phyloP scores from a whole-genome alignment of 2,113 vertebrate species.

The Psittacula cyanocephala region DNA sequence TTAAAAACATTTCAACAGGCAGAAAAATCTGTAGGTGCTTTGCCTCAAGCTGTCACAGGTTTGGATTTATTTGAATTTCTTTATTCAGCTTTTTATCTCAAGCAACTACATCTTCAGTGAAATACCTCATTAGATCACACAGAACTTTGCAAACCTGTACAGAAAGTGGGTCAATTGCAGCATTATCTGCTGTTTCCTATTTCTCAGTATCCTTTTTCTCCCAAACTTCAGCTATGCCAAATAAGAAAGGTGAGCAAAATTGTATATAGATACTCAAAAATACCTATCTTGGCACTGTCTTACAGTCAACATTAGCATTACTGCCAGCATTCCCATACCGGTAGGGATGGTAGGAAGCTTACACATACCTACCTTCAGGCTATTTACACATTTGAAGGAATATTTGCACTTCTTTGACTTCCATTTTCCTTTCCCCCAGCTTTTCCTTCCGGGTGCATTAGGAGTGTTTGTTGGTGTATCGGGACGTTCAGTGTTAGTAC shows the following conservation, averaged over 20 bases:
- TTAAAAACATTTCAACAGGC: neutral
- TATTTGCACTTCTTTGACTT: conserved; percentile 99
- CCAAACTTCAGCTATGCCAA: neutral
- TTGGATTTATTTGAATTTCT: neutral
- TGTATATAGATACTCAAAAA: neutral
- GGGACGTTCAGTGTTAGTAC: conserved; percentile 91
- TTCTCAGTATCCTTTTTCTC: neutral
- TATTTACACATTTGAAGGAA: conserved; percentile 98
- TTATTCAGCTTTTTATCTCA: neutral
- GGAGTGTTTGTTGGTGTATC: conserved; percentile 98
- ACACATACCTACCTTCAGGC: conserved; percentile 83
- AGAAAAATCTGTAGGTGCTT: neutral
- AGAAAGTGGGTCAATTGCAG: neutral
- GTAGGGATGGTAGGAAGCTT: neutral
- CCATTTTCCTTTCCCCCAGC: conserved; percentile 99
- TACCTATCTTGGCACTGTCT: neutral
- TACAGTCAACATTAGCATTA: neutral
- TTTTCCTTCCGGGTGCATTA: conserved; percentile 94
- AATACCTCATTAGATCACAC: neutral
- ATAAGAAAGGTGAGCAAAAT: neutral
- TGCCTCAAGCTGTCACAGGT: neutral
- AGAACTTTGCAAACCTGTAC: neutral
- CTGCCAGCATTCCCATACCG: neutral
- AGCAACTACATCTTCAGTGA: neutral
- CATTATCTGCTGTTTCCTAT: neutral